Conservation (phyloP, 2,888 invertebrate species). For the Aphrophora alni region DNA sequence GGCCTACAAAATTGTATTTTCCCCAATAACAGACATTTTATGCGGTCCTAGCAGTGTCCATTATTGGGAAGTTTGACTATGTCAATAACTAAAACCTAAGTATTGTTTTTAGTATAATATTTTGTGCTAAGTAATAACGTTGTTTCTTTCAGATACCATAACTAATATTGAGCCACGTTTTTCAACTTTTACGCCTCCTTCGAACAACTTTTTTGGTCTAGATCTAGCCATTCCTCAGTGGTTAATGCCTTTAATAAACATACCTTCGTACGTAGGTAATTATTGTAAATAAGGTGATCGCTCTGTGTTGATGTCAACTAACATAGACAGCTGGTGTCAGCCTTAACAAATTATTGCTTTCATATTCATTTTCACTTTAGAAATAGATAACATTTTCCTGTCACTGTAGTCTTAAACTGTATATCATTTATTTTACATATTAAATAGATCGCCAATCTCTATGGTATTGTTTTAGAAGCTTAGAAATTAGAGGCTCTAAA, state of each 20-base stretch:
- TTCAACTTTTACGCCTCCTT: not conserved
- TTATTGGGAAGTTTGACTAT: no score
- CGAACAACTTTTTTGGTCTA: not conserved
- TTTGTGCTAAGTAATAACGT: not conserved
- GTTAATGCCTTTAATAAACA: not conserved
- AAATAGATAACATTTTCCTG: not conserved
- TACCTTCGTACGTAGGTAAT: conserved; percentile 2
- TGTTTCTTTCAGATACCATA: not conserved
- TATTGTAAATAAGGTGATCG: not conserved
- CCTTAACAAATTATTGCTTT: not conserved
- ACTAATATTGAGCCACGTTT: not conserved
- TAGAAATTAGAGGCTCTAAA: no score
- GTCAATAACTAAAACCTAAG: no score
- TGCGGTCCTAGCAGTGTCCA: no score
- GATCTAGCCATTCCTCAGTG: not conserved
- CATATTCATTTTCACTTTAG: not conserved
- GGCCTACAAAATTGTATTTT: no score
- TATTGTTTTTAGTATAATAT: not conserved
- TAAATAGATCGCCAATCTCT: no score
- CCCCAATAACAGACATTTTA: no score
- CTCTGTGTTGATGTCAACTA: not conserved
- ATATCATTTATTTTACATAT: no score
- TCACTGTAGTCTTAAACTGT: no score
- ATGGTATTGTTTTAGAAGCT: no score
- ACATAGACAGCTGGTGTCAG: not conserved